Evolutionary conservation across 1,140 invertebrate species (phyloP).

Genomic region (Aphidius ervi): DNA sequence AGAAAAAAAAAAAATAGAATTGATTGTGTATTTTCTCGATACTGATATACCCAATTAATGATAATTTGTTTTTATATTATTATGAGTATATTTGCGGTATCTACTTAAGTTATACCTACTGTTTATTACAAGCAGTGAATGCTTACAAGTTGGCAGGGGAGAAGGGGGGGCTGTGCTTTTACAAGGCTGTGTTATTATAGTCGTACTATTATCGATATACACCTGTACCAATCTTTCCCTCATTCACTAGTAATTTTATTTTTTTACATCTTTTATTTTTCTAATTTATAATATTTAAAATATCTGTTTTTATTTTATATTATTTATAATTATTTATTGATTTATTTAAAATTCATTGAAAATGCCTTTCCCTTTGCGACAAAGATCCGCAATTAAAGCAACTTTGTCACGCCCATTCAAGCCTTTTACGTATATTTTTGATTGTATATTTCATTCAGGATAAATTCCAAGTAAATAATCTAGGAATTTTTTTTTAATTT

Average conservation of each 20-base stretch:
- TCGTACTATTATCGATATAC: slow-evolving; percentile 33
- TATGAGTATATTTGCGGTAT: not conserved
- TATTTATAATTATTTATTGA: not conserved
- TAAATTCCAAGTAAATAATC: too few species aligned
- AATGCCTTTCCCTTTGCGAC: slow-evolving; percentile 4
- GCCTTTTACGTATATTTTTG: not conserved
- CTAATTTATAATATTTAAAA: too few species aligned
- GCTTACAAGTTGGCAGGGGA: too few species aligned
- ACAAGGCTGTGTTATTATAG: slow-evolving; percentile 34
- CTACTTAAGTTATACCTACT: not conserved
- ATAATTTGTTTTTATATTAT: not conserved
- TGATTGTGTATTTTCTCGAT: too few species aligned
- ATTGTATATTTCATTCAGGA: too few species aligned
- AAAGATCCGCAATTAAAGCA: slow-evolving; percentile 31
- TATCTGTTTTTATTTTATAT: too few species aligned
- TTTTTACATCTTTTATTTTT: too few species aligned
- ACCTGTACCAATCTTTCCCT: not conserved
- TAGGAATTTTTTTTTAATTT: too few species aligned
- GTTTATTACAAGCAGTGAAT: not conserved
- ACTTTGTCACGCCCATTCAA: slow-evolving; percentile 17
- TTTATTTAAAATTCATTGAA: not conserved
- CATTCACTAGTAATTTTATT: too few species aligned
- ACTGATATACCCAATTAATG: not conserved
- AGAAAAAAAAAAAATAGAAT: not conserved
- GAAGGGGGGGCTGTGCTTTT: too few species aligned